Base-by-base conservation (phyloP, 2,888 invertebrate species). In the Polymixis lichenea region DNA sequence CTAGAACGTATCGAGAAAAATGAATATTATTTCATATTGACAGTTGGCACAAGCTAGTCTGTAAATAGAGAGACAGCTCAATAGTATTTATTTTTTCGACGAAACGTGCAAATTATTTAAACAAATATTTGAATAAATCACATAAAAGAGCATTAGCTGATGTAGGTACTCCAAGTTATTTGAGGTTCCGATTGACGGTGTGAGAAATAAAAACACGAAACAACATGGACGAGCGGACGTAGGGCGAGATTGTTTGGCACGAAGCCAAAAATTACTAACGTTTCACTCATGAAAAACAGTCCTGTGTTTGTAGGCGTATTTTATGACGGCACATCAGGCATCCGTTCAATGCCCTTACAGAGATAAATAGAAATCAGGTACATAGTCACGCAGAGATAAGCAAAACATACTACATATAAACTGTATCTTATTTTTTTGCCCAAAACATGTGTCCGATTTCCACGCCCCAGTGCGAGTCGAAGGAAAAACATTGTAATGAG, bases 171-270 rank as follows among this genome's bases (percentile, higher is more conserved):
- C 75, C 78, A 87, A 87, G 88, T 88, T 91, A 90, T 88, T 83
- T 80, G 82, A 82, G 86, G 82, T 83, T 89, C 89, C 90, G 91
- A 93, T 93, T 92, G 93, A 93, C 91, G 92, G 91, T 91, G 90
- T 90, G 90, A 90, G 91, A 93, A 94, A 94, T 93, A 94, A 94
- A 95, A 94, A 94, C 92, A 93, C 92, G 89, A 90, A 89, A 87
- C 83, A 72, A 82, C 75, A 83, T 87, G 80, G 82, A 72, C 89
- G 87, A 84, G 88, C 88, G 89, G 88, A 89, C 92, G 91, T 87
- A 90, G 90, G 86, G 89, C 89, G 88, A 89, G 90, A 91, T 90
- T 91, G 90, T 90, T 92, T 94, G 95, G 95, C 94, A 87, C 89
- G 78, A 72, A 84, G 94, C 95, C 95, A 92, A 91, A 93, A 91